phyloP scores from a whole-genome alignment of 2,797 vertebrate species.

The Helostoma temminkii region DNA sequence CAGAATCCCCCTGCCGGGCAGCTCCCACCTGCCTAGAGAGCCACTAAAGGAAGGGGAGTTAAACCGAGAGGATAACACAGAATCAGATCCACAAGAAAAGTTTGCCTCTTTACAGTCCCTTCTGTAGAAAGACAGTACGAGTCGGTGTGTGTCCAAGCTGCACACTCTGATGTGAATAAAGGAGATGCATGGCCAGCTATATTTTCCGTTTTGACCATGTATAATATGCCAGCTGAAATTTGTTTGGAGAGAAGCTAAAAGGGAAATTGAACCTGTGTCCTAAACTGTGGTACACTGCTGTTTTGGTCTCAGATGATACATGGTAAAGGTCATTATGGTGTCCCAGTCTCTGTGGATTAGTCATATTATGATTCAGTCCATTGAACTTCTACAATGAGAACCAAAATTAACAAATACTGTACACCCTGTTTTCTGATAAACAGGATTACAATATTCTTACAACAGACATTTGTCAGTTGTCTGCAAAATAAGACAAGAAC shows the following conservation, averaged over 20 bases:
- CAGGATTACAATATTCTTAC: constrained; percentile 21
- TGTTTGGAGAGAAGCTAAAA: constrained; percentile 28
- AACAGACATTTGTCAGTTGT: background rate
- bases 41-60: constrained; percentile 70
- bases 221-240: constrained; percentile 49
- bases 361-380: background rate
- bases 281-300: constrained; percentile 6
- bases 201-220: constrained; percentile 55
- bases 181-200: constrained; percentile 50
- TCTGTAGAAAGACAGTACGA: constrained; percentile 50
- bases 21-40: constrained; percentile 71
- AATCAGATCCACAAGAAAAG: constrained; percentile 67
- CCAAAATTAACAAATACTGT: constrained; percentile 17
- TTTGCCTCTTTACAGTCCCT: constrained; percentile 61
- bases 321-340: constrained; percentile 14
- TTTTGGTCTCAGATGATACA: constrained; percentile 28
- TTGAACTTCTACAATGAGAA: background rate
- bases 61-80: constrained; percentile 73
- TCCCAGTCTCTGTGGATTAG: background rate
- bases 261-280: constrained; percentile 20
- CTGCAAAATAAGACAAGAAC: too few relatives aligned
- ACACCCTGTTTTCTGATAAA: constrained; percentile 3
- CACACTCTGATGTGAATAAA: constrained; percentile 43
- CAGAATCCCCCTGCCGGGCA: constrained; percentile 77
- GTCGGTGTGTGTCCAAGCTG: constrained; percentile 54